Percentiles rank a stretch among this genome's conserved stretches.
Conservation (phyloP, 2,113 vertebrate genomes). For the Hippoglossus stenolepis region DNA sequence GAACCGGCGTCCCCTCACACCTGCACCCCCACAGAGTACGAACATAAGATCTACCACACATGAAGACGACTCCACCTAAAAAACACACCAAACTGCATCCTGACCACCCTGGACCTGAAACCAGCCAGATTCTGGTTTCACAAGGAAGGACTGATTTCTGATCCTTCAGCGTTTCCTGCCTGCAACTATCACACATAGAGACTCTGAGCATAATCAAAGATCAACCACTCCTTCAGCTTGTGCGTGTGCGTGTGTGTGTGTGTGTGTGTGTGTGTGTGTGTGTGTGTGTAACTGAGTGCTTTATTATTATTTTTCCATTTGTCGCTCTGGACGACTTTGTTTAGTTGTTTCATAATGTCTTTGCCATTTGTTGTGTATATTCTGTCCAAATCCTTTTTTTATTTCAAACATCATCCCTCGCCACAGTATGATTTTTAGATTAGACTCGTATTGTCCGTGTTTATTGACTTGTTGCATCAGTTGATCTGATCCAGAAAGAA, state of each 20-base stretch:
- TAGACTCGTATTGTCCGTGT: constrained; percentile 46
- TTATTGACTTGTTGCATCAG: constrained; percentile 76
- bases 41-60: constrained; percentile 76
- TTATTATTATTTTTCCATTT: neutral
- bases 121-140: constrained; percentile 4
- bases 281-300: neutral
- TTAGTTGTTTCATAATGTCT: neutral
- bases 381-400: constrained; percentile 34
- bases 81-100: constrained; percentile 13
- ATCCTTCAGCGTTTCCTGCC: neutral
- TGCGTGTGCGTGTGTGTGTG: neutral
- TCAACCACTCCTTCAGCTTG: constrained; percentile 14
- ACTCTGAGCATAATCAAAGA: constrained; percentile 50
- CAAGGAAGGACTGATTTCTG: constrained; percentile 8
- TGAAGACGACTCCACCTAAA: constrained; percentile 18
- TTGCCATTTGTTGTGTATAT: constrained; percentile 15
- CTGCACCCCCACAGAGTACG: constrained; percentile 70
- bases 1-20: constrained; percentile 60
- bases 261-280: neutral
- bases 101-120: constrained; percentile 14
- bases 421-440: constrained; percentile 62
- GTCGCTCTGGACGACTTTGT: neutral
- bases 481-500: constrained; percentile 81
- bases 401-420: constrained; percentile 38
- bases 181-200: constrained; percentile 24